phyloP scores from a whole-genome alignment of 2,888 invertebrate genomes.

The Cheilosia pagana region DNA sequence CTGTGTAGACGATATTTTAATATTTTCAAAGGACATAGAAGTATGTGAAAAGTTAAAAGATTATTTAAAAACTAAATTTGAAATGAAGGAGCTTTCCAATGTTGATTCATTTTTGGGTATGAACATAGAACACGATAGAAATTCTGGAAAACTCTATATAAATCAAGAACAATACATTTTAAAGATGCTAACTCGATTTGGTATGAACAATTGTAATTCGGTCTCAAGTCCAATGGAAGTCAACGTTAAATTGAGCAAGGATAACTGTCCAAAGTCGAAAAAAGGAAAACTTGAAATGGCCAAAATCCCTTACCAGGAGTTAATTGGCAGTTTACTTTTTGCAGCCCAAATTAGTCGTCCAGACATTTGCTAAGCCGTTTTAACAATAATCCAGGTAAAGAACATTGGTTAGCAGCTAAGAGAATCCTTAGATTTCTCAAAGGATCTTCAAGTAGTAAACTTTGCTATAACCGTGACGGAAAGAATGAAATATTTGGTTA shows the following conservation, averaged over 20 bases:
- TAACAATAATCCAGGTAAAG: slow-evolving; percentile 12
- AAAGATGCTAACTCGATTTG: slow-evolving; percentile 17
- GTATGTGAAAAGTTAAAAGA: background rate
- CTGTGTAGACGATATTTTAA: background rate
- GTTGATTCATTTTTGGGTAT: background rate
- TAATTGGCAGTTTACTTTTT: too few species aligned
- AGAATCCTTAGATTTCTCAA: background rate
- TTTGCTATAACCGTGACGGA: too few species aligned
- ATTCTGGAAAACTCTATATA: slow-evolving; percentile 9
- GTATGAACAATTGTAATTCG: slow-evolving; percentile 14
- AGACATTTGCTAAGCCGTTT: too few species aligned
- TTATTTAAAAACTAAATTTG: background rate
- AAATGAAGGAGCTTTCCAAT: background rate
- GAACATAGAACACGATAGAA: background rate
- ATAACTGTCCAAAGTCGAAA: slow-evolving; percentile 1
- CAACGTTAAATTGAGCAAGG: slow-evolving; percentile 12
- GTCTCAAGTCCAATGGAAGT: slow-evolving; percentile 22
- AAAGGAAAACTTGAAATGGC: background rate
- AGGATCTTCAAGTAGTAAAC: background rate
- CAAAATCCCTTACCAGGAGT: background rate
- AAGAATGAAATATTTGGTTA: too few species aligned
- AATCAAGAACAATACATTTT: slow-evolving; percentile 27
- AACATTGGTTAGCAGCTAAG: slow-evolving; percentile 1
- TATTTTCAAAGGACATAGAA: background rate
- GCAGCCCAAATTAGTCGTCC: too few species aligned